phyloP scores from a whole-genome alignment of 2,797 vertebrate species.

The Acrossocheilus wenchowensis region DNA sequence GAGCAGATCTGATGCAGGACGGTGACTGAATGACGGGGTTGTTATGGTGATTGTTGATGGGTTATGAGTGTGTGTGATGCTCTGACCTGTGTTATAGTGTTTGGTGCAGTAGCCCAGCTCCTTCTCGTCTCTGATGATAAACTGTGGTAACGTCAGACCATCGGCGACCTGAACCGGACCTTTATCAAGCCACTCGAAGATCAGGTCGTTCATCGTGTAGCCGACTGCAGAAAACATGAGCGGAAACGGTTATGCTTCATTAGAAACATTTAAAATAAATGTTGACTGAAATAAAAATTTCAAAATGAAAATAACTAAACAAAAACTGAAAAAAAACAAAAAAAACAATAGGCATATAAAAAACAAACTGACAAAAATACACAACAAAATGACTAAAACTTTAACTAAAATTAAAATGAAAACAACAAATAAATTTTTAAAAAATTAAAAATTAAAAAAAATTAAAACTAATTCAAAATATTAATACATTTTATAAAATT shows the following conservation, averaged over 20 bases:
- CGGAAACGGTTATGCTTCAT: background rate
- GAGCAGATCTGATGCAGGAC: too few relatives aligned
- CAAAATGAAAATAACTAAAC: too few relatives aligned
- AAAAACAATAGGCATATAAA: too few relatives aligned
- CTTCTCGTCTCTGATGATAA: conserved; percentile 95
- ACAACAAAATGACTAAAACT: too few relatives aligned
- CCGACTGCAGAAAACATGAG: conserved; percentile 81
- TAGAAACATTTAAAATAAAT: too few relatives aligned
- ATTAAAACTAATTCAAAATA: background rate
- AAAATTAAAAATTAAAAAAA: too few relatives aligned
- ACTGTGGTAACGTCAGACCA: conserved; percentile 95
- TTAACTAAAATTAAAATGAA: background rate
- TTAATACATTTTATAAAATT: background rate
- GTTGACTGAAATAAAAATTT: too few relatives aligned
- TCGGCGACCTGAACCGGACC: conserved; percentile 96
- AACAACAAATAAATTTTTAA: background rate
- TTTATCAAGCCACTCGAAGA: conserved; percentile 96
- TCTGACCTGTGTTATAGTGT: conserved; percentile 95
- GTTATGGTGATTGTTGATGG: too few relatives aligned
- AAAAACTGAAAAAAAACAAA: too few relatives aligned
- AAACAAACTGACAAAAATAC: too few relatives aligned
- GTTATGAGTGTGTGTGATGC: background rate
- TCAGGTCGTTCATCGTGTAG: conserved; percentile 98
- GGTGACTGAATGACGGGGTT: too few relatives aligned
- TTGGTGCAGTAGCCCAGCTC: conserved; percentile 98